Conservation (phyloP, 2,113 vertebrate genomes). For the Hucho hucho region DNA sequence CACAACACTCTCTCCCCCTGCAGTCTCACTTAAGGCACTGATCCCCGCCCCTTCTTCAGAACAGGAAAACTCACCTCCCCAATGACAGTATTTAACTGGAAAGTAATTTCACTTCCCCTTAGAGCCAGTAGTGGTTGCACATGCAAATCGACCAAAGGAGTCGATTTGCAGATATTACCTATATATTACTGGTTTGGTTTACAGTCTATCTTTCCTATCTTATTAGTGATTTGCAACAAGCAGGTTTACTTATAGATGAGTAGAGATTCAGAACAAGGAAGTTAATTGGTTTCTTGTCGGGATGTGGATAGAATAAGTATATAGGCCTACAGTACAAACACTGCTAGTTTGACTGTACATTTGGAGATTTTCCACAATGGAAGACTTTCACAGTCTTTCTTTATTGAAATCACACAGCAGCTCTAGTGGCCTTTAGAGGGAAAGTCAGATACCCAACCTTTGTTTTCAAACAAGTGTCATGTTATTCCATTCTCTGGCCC, state of each 20-base stretch:
- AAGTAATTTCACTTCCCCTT: not conserved
- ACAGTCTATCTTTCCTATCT: not conserved
- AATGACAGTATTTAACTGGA: not conserved
- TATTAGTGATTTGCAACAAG: not conserved
- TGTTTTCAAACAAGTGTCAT: not conserved
- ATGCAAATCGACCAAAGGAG: not conserved
- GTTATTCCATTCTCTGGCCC: not conserved
- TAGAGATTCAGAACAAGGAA: not conserved
- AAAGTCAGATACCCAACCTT: not conserved
- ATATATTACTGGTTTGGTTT: not conserved
- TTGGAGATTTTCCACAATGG: not conserved
- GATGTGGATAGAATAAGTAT: conserved; percentile 5
- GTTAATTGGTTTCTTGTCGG: not conserved
- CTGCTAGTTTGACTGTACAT: not conserved
- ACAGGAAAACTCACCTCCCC: not conserved
- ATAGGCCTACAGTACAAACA: not conserved
- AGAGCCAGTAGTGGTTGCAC: not conserved
- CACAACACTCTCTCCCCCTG: conserved; percentile 19
- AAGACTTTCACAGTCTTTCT: not conserved
- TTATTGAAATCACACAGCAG: not conserved
- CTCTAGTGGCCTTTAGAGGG: not conserved
- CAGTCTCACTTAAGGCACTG: conserved; percentile 5
- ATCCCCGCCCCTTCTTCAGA: not conserved
- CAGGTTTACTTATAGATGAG: not conserved
- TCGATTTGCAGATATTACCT: not conserved